Evolutionary conservation across 2,113 vertebrate genomes (phyloP), one percentile per base, ranked within the genome.

Genomic region (Rhea americana): DNA sequence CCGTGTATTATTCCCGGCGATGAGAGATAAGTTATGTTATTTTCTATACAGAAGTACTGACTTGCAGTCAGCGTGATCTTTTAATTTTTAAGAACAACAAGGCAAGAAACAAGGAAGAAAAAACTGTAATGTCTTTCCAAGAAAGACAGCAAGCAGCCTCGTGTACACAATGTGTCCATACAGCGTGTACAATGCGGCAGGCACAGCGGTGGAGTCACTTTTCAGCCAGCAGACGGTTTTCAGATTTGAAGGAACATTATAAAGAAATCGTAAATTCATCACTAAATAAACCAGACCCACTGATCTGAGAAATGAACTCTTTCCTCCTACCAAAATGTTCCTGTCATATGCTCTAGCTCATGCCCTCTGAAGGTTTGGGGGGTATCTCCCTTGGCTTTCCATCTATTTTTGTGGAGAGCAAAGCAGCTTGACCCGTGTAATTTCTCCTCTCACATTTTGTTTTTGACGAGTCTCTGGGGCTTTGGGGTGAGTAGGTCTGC

Each of bases 21-120:
- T 95, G 96, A 96, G 85, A 95, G 95, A 91, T 79, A 85, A 93
- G 85, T 86, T 91, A 79, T 80, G 78, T 71, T 93, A 82, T 94
- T 96, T 87, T 92, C 86, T 74, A 82, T 91, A 91, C 74, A 91
- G 85, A 86, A 94, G 63, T 93, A 94, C 74, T 87, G 66, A 93
- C 71, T 94, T 95, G 86, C 35, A 94, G 83, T 90, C 58, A 91
- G 79, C 94, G 89, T 35, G 74, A 55, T 50, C 48, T 91, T 95
- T 82, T 79, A 90, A 88, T 93, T 94, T 93, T 82, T 86, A 79
- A 93, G 83, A 90, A 82, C n/a, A 90, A 45, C 56, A 82, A 1
- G 1, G 87, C 82, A 91, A 84, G 53, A 48, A 94, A 93, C 82
- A 91, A 84, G 53, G 53, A 94, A 93, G 50, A 70, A 92, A 50